Evolutionary conservation across 2,888 invertebrate species (phyloP).

Genomic region (Hermaeophaga mercurialis): DNA sequence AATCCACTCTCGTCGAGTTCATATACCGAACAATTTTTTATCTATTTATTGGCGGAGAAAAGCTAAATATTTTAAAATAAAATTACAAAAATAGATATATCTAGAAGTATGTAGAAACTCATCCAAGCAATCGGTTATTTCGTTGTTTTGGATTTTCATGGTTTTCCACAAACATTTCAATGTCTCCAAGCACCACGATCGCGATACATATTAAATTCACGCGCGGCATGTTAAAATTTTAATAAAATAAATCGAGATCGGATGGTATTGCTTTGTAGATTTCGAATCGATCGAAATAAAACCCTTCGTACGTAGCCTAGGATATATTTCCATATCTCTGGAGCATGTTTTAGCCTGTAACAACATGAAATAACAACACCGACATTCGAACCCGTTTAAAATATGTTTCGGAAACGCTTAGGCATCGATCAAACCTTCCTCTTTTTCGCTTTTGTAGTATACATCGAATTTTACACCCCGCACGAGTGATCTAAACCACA

Average conservation of each 20-base stretch:
- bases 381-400: background rate
- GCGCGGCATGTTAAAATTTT: background rate
- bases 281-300: background rate
- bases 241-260: background rate
- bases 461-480: conserved; percentile 10
- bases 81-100: too few species aligned
- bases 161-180: too few species aligned
- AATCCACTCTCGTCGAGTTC: too few species aligned
- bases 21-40: too few species aligned
- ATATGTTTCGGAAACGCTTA: conserved; percentile 7
- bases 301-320: background rate
- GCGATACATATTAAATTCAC: too few species aligned
- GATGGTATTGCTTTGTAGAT: background rate
- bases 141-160: too few species aligned
- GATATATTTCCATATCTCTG: background rate
- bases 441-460: background rate
- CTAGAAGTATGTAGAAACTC: too few species aligned
- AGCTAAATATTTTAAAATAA: too few species aligned
- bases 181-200: too few species aligned
- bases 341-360: background rate
- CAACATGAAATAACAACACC: background rate
- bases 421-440: conserved; percentile 9
- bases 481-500: conserved; percentile 5
- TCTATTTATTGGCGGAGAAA: too few species aligned
- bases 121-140: too few species aligned